Base-by-base conservation (phyloP, 2,888 invertebrate species). In the Ormia ochracea region DNA sequence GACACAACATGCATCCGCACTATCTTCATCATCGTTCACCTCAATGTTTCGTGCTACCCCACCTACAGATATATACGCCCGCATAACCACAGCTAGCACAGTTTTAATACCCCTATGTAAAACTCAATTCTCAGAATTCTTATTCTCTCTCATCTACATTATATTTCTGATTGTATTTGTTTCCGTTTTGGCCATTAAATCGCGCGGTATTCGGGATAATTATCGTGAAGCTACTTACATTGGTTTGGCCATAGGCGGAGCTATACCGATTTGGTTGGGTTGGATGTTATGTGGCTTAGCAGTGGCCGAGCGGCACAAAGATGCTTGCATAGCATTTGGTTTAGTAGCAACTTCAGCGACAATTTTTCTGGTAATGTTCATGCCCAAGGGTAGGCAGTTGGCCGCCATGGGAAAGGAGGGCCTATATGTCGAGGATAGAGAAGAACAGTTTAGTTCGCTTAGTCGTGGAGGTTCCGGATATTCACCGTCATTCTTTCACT, bases 161-260 rank as follows among this genome's bases (percentile, higher is more conserved):
- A 94, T 96, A 84, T 94, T 96, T 87, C 91, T 98, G 77, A 94
- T 97, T 83, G 91, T 96, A 58, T 94, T 96, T 85, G 96, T 96
- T 73, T 94, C 95, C 78, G 93, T 96, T 70, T 91, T 97, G 84
- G 95, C 97, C 65, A 92, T 96, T 82, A 93, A 96, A 86, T 96
- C 97, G 65, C 92, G 96, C 43, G 95, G 96, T 61, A 96, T 97
- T 80, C 93, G 96, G 72, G 97, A 97, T 90, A 98, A 98, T 90
- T 96, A 97, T 89, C 92, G 97, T 61, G 98, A 98, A 90, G 95
- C 97, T 52, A 95, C 96, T 36, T 98, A 96, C 90, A 97, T 98
- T 84, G 97, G 96, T 12, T 92, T 96, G 83, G 95, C 96, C 19
- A 94, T 96, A 56, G 96, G 96, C 45, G 94, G 96, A 77, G 93